These are phyloP conservation scores for Anguilla megastoma DNA, from an alignment of 2,797 vertebrate genomes.

Conservation along the genomic window DNA sequence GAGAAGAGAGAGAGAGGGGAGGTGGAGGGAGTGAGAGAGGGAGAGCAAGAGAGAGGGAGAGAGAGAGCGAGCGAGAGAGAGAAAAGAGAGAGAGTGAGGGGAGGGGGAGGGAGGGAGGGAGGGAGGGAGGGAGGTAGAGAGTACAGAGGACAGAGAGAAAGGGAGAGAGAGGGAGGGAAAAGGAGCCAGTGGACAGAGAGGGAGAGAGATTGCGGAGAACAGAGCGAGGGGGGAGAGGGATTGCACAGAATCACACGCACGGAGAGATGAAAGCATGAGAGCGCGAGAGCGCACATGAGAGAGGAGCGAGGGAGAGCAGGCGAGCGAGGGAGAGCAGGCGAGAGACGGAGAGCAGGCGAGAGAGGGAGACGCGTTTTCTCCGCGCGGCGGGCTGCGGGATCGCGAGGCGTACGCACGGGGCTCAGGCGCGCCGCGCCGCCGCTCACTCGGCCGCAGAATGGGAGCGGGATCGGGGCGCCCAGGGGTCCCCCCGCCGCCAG, in stretches of 20 bases:
- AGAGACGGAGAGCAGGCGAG: slow-evolving; percentile 37
- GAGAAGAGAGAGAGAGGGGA: background rate
- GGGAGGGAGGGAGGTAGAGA: background rate
- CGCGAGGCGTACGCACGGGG: background rate
- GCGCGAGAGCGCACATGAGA: slow-evolving; percentile 57
- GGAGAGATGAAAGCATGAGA: slow-evolving; percentile 64
- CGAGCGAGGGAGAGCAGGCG: slow-evolving; percentile 60
- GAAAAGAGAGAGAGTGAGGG: background rate
- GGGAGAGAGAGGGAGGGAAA: background rate
- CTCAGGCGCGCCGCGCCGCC: background rate
- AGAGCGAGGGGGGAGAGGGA: slow-evolving; percentile 62
- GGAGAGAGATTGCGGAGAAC: slow-evolving; percentile 59
- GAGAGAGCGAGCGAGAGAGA: too few species aligned
- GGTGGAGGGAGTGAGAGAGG: background rate
- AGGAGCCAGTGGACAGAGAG: slow-evolving; percentile 23
- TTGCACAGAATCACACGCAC: slow-evolving; percentile 40
- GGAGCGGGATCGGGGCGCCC: background rate
- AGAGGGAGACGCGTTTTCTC: slow-evolving; percentile 30
- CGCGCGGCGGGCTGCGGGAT: background rate
- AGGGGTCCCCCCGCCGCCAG: background rate
- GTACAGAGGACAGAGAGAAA: background rate
- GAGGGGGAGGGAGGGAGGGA: background rate
- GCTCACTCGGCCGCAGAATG: background rate
- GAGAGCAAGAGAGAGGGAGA: background rate
- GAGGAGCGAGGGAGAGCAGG: slow-evolving; percentile 36